Evolutionary conservation across 2,888 invertebrate genomes (phyloP), one percentile per base, ranked within the genome.

Genomic region (Crematogaster levior): DNA sequence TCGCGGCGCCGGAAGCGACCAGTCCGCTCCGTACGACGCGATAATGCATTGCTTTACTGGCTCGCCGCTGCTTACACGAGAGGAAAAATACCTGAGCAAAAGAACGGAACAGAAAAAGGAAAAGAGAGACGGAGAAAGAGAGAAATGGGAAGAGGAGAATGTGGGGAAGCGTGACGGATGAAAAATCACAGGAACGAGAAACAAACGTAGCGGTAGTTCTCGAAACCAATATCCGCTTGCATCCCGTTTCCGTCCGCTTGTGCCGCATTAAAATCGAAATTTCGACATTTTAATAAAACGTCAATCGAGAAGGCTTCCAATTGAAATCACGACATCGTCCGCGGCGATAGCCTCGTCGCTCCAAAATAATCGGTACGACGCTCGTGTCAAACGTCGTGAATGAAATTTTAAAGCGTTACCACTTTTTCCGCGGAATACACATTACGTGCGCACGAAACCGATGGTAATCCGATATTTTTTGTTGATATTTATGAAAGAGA

Each of bases 201-300:
- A 51, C 70, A 70, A 34, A 43, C 21, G 34, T 34, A 34, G 6
- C 34, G 34, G 34, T 3, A 34, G 34, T 34, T 68, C 21, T 24
- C 68, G 30, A 43, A 68, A 53, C 18, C 56, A 56, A 77, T 68
- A 77, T 77, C 68, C 77, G 53, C 27, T 18, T 34, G 24, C 74
- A 18, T 46, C 21, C n/a, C 63, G 37, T 7, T 37, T 43, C 18
- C 51, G n/a, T 21, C 68, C 27, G 61, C 46, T 43, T 12, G 15
- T 24, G 21, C 18, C 24, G 30, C 66, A 53, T 51, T 53, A 75
- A 56, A 58, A 68, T 56, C 51, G 18, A 46, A n/a, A 68, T 58
- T 65, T 66, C 70, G 56, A 68, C 56, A 56, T 79, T 79, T 79
- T 79, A 68, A 79, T 79, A 79, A 79, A 79, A 68, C 18, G 77